Evolutionary conservation across 2,797 vertebrate species (phyloP).

Genomic region (Darevskia nairensis): DNA sequence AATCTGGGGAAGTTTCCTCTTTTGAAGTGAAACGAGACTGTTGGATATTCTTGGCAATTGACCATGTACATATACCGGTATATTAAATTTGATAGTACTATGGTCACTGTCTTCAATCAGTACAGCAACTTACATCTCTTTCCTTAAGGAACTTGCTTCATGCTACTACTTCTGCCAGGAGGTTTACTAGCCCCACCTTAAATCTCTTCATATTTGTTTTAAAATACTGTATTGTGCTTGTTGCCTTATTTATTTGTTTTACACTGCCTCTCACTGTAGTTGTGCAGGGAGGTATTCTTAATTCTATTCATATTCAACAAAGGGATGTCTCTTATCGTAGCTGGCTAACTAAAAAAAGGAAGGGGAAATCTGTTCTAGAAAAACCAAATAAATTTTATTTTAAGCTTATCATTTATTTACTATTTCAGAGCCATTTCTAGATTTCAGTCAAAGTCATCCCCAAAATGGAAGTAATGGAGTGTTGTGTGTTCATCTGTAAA

Average conservation of each 20-base stretch:
- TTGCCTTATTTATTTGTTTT: constrained; percentile 7
- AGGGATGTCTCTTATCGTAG: background rate
- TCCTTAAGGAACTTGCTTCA: background rate
- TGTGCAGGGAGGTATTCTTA: background rate
- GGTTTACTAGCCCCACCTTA: background rate
- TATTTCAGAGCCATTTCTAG: background rate
- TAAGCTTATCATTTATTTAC: background rate
- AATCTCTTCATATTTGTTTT: background rate
- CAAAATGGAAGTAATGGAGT: background rate
- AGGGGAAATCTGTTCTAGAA: background rate
- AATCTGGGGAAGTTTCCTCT: too few relatives aligned
- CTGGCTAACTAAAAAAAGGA: background rate
- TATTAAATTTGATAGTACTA: too few relatives aligned
- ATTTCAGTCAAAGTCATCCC: background rate
- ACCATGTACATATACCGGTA: too few relatives aligned
- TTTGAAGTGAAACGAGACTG: too few relatives aligned
- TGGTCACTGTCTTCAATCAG: too few relatives aligned
- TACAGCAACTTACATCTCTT: too few relatives aligned
- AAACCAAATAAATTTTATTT: background rate
- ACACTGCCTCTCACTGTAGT: constrained; percentile 1
- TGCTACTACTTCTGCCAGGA: background rate
- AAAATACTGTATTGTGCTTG: constrained; percentile 7
- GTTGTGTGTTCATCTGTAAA: background rate
- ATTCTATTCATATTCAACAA: background rate
- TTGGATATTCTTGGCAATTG: too few relatives aligned